A percentile compares a stretch with the other conserved stretches of the same genome.
Conservation (phyloP, 53 echinoderm and acorn worm genomes). For the Stichopus horrens region DNA sequence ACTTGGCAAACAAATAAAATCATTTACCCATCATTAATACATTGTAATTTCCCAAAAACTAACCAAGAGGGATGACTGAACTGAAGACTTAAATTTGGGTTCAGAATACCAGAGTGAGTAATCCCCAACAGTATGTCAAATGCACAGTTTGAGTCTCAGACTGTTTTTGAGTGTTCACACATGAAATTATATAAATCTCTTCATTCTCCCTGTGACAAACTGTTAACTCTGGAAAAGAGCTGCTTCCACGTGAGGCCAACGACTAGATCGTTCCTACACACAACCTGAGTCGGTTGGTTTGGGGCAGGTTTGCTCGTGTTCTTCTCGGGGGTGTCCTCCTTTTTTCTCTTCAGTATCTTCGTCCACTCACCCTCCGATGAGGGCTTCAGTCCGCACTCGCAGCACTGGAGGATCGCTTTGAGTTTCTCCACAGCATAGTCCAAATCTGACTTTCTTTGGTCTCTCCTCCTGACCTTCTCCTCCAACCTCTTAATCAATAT, state of each 20-base stretch:
- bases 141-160: neutral
- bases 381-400: slow-evolving; percentile 34
- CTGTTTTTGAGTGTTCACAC: neutral
- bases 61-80: too few species aligned
- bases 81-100: too few species aligned
- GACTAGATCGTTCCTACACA: slow-evolving; percentile 41
- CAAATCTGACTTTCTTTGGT: neutral
- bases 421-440: slow-evolving; percentile 19
- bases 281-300: slow-evolving; percentile 26
- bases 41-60: too few species aligned
- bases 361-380: slow-evolving; percentile 4
- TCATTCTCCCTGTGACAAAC: slow-evolving; percentile 28
- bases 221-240: slow-evolving; percentile 39
- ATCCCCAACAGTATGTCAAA: too few species aligned
- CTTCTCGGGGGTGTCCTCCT: neutral
- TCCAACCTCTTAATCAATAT: neutral
- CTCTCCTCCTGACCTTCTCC: neutral
- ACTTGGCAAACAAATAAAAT: too few species aligned
- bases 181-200: neutral
- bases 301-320: neutral
- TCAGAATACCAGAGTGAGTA: too few species aligned
- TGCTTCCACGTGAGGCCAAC: slow-evolving; percentile 38
- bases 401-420: slow-evolving; percentile 14
- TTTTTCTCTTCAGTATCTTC: slow-evolving; percentile 39
- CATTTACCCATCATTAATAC: too few species aligned